Base-by-base conservation (phyloP, 1,140 invertebrate genomes). In the Brachionus rubens region DNA sequence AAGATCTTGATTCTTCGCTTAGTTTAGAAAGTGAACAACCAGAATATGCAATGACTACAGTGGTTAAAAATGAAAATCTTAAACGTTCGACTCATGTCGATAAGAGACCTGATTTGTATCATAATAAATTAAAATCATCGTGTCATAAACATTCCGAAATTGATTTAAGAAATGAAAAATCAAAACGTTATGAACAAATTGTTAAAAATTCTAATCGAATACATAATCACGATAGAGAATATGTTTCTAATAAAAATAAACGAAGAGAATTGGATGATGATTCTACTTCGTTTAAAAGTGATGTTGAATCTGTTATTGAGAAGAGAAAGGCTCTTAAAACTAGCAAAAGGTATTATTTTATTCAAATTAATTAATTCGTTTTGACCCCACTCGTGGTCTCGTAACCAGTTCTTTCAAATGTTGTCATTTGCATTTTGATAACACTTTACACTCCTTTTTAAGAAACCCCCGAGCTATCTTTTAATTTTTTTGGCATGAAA, bases 1-100 rank as follows among this genome's bases (percentile, higher is more conserved):
- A 65, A 65, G 59, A 65, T 26, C 19, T 65, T 12, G 59, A 65
- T 43, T 43, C 36, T 43, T 65, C 40, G 28, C 21, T 26, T 62
- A 16, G 12, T 10, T 24, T 10, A 7, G 16, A 43, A 41, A 43
- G n/a, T 65, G 19, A 43, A 14, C 21, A 65, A 24, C 41, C 28
- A 24, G 36, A 65, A 41, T 43, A 43, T 19, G 59, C 40, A 30
- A 24, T 19, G 1, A 30, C 59, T 1, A 28, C 36, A 41, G 19
- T 65, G 14, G 40, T 65, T 12, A 65, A 43, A 65, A 43, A 46
- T 43, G 59, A 65, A 12, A 21, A 21, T 43, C 14, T 65, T 36
- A 65, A 43, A 21, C 41, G 16, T 2, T 16, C 54, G 2, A 33
- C 16, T 24, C 7, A 43, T 10, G 2, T 19, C 21, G 59, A 65